A percentile compares a stretch with the other conserved stretches of the same genome.
Evolutionary conservation across 1,140 invertebrate species (phyloP).

Genomic region (Euschistus heros): DNA sequence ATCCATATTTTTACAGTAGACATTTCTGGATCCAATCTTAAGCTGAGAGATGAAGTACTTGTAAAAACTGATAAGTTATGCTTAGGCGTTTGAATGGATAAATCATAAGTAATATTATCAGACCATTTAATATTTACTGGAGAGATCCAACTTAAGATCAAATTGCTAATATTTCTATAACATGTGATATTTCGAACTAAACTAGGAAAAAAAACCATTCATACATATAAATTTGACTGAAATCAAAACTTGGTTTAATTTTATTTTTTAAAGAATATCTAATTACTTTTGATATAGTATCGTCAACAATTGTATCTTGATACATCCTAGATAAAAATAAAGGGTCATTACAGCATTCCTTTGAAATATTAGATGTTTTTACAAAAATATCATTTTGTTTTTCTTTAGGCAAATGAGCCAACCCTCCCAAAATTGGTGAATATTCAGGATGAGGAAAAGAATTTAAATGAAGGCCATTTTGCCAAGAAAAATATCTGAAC

Average conservation of each 20-base stretch:
- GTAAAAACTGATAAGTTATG: background rate
- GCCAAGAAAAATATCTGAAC: conserved; percentile 38
- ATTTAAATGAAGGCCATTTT: conserved; percentile 34
- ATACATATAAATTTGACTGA: background rate
- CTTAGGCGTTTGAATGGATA: background rate
- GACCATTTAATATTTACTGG: background rate
- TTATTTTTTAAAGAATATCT: background rate
- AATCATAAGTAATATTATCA: background rate
- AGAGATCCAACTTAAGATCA: background rate
- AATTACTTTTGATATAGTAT: background rate
- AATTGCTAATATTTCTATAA: background rate
- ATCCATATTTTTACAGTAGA: background rate
- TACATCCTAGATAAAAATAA: conserved; percentile 43
- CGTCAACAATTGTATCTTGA: conserved; percentile 41
- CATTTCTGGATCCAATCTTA: background rate
- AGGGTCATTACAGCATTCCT: conserved; percentile 42
- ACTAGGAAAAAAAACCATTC: conserved; percentile 20
- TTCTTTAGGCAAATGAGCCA: conserved; percentile 34
- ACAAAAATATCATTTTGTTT: conserved; percentile 34
- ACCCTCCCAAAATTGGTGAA: conserved; percentile 34
- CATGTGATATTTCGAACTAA: conserved; percentile 2
- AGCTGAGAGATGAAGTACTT: background rate
- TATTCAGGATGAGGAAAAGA: conserved; percentile 36
- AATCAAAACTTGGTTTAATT: background rate
- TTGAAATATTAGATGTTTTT: conserved; percentile 34